Base-by-base conservation (phyloP, 2,888 invertebrate species). In the Drosophila setosimentum region DNA sequence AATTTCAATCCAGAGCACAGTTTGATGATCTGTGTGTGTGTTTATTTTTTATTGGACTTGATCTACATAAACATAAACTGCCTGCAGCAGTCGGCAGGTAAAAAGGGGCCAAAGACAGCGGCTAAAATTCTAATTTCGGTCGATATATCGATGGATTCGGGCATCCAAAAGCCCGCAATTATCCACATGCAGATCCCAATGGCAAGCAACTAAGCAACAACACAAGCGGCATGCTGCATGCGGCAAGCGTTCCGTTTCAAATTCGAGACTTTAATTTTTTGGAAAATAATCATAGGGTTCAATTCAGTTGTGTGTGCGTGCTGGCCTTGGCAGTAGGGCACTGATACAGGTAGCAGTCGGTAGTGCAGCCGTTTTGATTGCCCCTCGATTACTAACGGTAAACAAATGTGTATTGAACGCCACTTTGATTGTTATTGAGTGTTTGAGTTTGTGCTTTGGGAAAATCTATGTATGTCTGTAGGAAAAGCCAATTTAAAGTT, bases 281-380 rank as follows among this genome's bases (percentile, higher is more conserved):
- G 58, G 54, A 71, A 73, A 78, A 87, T 84, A 84, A 84, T 89
- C 68, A 84, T 89, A 83, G 89, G 87, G 60, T 81, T 72, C 29
- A 27, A 30, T 27, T n/a, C 49, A 49, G 53, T 33, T 35, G 18
- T 51, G 73, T 45, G 68, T 57, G 77, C 73, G 73, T 76, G 88
- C 64, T 77, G 89, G 87, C 85, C 80, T 89, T 84, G 79, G 68
- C 75, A 77, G 75, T 87, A 77, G 86, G 88, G 68, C 86, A 84
- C 42, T 51, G 49, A 42, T 18, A 54, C 49, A 54, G 55, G 64
- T 62, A 66, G 24, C 40, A 32, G 21, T 45, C 40, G 18, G 24
- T 21, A 33, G 53, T 53, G 32, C 18, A 60, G 73, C 75, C 83
- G 89, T 88, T 88, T 88, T 88, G 87, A 89, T 88, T 86, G 73